A percentile compares a stretch with the other conserved stretches of the same genome.
These are phyloP conservation scores for Cephalopachus bancanus DNA, from an alignment of 2,797 vertebrate species.

Conservation along the genomic window DNA sequence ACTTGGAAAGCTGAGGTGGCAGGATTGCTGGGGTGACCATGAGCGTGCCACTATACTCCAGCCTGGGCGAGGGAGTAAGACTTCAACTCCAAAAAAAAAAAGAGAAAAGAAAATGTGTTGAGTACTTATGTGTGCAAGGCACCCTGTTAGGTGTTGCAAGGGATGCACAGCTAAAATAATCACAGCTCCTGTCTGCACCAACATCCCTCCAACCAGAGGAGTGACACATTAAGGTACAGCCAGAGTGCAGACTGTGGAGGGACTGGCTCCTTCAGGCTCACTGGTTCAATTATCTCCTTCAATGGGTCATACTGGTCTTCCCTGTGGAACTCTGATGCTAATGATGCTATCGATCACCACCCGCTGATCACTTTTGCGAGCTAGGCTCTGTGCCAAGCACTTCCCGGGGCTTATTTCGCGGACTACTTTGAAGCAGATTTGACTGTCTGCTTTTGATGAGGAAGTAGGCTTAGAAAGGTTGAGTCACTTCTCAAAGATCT, in stretches of 20 bases:
- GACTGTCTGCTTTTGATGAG: background rate
- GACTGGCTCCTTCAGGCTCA: background rate
- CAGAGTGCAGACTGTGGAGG: accelerated
- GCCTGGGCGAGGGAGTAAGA: no score
- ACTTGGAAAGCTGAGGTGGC: no score
- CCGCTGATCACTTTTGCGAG: background rate
- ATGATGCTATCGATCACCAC: background rate
- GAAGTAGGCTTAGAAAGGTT: background rate
- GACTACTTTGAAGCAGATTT: background rate
- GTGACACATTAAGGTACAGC: background rate
- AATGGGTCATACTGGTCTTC: background rate
- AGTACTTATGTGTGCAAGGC: background rate
- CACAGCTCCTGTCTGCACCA: background rate
- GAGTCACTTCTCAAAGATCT: background rate
- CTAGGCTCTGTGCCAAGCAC: background rate
- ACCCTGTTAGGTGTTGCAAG: background rate
- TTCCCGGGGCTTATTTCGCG: background rate
- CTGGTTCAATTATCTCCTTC: background rate
- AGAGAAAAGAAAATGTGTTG: no score
- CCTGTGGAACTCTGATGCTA: background rate
- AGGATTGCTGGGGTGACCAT: no score
- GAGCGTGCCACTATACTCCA: no score
- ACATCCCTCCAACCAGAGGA: background rate
- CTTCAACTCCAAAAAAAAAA: no score
- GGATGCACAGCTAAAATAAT: background rate